Conservation (phyloP, 2,113 vertebrate genomes). For the Neolamprologus falcicula region DNA sequence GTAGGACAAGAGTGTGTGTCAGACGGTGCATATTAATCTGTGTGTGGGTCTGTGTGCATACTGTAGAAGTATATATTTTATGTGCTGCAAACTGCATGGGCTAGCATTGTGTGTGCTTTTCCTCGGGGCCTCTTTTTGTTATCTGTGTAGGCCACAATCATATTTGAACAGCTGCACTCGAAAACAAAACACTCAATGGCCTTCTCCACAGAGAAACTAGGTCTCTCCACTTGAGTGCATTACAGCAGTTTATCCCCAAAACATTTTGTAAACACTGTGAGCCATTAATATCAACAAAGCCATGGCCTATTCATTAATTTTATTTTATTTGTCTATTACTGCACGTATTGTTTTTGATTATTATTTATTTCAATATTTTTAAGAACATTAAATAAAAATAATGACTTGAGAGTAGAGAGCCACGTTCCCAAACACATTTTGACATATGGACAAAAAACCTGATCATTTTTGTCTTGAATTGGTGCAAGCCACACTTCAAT, state of each 20-base stretch:
- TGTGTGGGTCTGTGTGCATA: neutral
- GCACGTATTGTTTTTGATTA: neutral
- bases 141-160: constrained; percentile 51
- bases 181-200: constrained; percentile 46
- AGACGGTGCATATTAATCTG: neutral
- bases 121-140: constrained; percentile 8
- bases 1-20: neutral
- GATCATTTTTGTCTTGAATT: neutral
- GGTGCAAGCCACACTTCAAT: neutral
- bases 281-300: neutral
- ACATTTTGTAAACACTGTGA: neutral
- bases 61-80: neutral
- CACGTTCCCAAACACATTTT: neutral
- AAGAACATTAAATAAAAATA: neutral
- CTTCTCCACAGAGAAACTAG: constrained; percentile 1
- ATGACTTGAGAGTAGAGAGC: neutral
- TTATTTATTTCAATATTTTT: neutral
- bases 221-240: neutral
- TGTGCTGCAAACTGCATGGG: neutral
- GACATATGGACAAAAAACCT: neutral
- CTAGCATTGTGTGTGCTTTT: constrained; percentile 31
- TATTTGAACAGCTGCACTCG: constrained; percentile 71
- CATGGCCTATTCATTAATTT: neutral
- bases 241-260: neutral
- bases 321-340: neutral